Evolutionary conservation across 2,797 vertebrate genomes (phyloP).

Genomic region (Taeniopygia guttata): DNA sequence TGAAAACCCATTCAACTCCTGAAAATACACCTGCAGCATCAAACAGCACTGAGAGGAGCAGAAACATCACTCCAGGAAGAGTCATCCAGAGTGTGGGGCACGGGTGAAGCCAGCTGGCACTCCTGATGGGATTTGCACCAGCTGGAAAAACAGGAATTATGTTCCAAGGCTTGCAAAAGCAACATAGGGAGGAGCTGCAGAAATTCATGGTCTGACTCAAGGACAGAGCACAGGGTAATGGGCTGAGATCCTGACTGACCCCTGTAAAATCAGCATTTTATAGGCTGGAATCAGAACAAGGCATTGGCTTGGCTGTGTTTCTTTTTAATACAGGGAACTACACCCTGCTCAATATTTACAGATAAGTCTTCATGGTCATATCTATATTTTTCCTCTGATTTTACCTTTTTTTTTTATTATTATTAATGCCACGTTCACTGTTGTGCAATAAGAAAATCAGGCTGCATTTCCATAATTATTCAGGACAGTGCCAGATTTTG

Average conservation of each 20-base stretch:
- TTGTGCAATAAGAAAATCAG: background rate
- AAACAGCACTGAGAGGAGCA: background rate
- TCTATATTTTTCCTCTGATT: background rate
- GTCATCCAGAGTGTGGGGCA: fast-evolving
- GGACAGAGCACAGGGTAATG: background rate
- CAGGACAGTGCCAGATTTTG: background rate
- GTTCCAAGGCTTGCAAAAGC: background rate
- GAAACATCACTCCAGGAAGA: background rate
- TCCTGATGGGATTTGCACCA: background rate
- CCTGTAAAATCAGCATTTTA: fast-evolving
- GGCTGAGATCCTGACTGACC: background rate
- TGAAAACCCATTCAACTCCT: background rate
- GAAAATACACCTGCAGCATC: background rate
- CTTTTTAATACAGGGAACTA: background rate
- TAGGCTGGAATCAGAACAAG: background rate
- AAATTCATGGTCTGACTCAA: background rate
- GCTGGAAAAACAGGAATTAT: background rate
- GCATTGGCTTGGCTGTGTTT: background rate
- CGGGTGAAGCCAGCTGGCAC: background rate
- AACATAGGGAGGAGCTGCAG: background rate
- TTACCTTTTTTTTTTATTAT: background rate
- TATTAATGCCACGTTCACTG: background rate
- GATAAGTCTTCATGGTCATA: background rate
- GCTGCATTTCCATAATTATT: background rate
- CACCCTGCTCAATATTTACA: background rate